Evolutionary conservation across 1,140 invertebrate species (phyloP), one percentile per base, ranked within the genome.

Genomic region (Teleopsis dalmanni): DNA sequence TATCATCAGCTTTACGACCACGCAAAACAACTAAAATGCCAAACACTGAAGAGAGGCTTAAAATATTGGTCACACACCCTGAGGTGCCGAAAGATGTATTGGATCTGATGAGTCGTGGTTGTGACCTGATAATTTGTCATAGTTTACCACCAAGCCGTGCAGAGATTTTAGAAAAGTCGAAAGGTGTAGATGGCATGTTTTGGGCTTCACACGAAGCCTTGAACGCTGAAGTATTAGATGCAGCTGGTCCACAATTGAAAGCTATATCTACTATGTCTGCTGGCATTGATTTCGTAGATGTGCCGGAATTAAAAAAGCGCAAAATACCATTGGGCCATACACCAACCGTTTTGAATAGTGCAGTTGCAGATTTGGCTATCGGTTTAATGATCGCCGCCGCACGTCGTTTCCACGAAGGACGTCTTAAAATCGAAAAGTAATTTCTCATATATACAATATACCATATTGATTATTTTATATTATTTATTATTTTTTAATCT

Each of bases 221-320:
- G 54, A 81, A 95, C 64, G 74, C 80, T 10, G 83, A 90, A 59
- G 56, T 89, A 7, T 54, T 94, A 16, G 76, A 86, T 56, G 72
- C 76, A 0, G 76, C 78, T 66, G 91, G 90, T 25, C 72, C 81
- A 7, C 76, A 81, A 36, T 65, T 95, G 37, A 90, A 89, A 72
- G 84, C 92, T 1, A 78, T 97, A 21, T 82, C 81, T 1, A 94
- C 93, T 5, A 88, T 94, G 80, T 95, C 92, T 1, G 95, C 95
- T 10, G 95, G 67, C 41, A 76, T 84, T 60, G 87, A 91, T 60
- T 88, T 87, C 61, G 78, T 92, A 29, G 81, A 88, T 67, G 56
- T 90, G 3, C 55, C 69, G 2, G 82, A 82, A 62, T 74, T 88
- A 18, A 84, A 81, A 65, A 75, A 73, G 34, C 75, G 81, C 55